These are phyloP conservation scores for Epistrophella euchroma DNA, from an alignment of 2,888 invertebrate species.

Conservation along the genomic window DNA sequence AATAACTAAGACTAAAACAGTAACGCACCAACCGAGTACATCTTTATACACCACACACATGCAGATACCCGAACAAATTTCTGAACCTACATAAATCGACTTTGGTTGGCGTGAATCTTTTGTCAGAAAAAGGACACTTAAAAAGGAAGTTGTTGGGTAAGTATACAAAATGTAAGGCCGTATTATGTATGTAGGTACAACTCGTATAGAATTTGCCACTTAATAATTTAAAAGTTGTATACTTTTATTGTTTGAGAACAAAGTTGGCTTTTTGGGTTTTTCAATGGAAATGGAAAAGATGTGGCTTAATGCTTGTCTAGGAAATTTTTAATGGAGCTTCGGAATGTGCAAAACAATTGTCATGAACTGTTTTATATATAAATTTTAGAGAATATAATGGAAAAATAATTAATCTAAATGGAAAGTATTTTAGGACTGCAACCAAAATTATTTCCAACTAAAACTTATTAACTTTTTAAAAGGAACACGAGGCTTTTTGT, in stretches of 20 bases:
- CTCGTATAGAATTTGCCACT: neutral
- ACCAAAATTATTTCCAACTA: conserved; percentile 3
- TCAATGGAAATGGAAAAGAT: too few species aligned
- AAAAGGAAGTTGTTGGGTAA: neutral
- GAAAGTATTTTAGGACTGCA: neutral
- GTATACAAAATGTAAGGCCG: neutral
- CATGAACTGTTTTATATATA: neutral
- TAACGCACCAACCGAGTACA: neutral
- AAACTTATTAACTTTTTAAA: conserved; percentile 4
- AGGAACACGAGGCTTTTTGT: neutral
- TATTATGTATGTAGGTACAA: neutral
- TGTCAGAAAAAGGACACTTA: conserved; percentile 19
- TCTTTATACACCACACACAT: neutral
- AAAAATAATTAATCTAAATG: neutral
- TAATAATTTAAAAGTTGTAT: conserved; percentile 25
- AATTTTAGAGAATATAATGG: neutral
- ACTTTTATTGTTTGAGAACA: neutral
- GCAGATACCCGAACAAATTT: neutral
- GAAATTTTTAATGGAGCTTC: neutral
- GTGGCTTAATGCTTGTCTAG: too few species aligned
- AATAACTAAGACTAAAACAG: neutral
- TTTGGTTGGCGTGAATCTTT: conserved; percentile 11
- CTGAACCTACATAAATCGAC: conserved; percentile 5
- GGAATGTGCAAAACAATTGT: conserved; percentile 9
- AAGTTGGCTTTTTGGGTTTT: neutral